phyloP scores from a whole-genome alignment of 2,797 vertebrate species.

The Sebastes wilsoni region DNA sequence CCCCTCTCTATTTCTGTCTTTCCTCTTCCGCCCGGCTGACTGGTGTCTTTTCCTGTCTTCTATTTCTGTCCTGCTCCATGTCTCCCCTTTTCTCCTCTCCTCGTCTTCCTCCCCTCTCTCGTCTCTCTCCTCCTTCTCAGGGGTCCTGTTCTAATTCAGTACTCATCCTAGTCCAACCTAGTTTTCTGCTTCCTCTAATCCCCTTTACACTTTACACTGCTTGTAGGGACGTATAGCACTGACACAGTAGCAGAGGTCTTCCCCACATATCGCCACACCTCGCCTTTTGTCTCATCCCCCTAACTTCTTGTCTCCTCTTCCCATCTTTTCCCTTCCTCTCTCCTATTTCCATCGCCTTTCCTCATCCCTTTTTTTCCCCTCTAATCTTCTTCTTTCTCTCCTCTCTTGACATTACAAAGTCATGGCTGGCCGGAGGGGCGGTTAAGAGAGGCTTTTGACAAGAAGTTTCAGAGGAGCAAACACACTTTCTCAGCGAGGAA shows the following conservation, averaged over 20 bases:
- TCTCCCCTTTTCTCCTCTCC: slow-evolving; percentile 49
- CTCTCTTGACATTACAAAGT: slow-evolving; percentile 46
- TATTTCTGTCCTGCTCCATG: slow-evolving; percentile 68
- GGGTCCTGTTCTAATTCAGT: slow-evolving; percentile 85
- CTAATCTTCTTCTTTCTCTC: slow-evolving; percentile 11
- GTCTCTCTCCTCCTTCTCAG: slow-evolving; percentile 75
- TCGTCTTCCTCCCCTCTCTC: neutral
- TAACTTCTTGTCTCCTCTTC: neutral
- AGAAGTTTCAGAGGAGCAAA: slow-evolving; percentile 44
- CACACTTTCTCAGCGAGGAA: slow-evolving; percentile 50
- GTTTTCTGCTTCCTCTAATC: slow-evolving; percentile 77
- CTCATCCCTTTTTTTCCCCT: neutral
- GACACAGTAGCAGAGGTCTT: slow-evolving; percentile 22
- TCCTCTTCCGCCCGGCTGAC: slow-evolving; percentile 64
- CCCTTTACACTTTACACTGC: slow-evolving; percentile 66
- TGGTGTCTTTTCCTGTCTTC: slow-evolving; percentile 74
- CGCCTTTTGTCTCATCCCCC: neutral
- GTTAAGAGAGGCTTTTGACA: slow-evolving; percentile 46
- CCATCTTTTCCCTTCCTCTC: neutral
- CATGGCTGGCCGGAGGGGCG: slow-evolving; percentile 48
- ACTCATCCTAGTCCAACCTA: slow-evolving; percentile 79
- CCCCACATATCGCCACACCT: slow-evolving; percentile 16
- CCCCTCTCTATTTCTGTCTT: slow-evolving; percentile 61
- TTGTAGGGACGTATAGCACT: slow-evolving; percentile 52
- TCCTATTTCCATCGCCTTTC: neutral